Base-by-base conservation (phyloP, 2,888 invertebrate genomes). In the Leptodirus hochenwartii region DNA sequence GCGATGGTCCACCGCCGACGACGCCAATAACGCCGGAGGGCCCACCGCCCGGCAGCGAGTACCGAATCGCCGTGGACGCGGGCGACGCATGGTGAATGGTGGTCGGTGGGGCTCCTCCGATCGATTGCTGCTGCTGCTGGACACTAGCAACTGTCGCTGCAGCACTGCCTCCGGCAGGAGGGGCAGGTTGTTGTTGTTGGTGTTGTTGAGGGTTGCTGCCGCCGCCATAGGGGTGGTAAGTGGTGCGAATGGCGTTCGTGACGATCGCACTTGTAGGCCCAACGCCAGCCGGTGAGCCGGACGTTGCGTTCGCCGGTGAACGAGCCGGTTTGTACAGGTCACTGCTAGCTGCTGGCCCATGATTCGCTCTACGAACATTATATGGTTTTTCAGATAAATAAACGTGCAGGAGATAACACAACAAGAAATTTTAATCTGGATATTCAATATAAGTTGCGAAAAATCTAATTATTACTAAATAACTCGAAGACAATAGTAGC, bases 271-370 rank as follows among this genome's bases (percentile, higher is more conserved):
- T n/a, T n/a, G n/a, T n/a, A n/a, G n/a, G n/a, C n/a, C n/a, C n/a
- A n/a, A n/a, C n/a, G n/a, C n/a, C n/a, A n/a, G n/a, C 20, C 20
- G 8, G 20, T 8, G 8, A 20, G 20, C 20, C 20, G 20, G 20
- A 8, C 20, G 20, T 20, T n/a, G 20, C 20, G 20, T 8, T n/a
- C 20, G 20, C 38, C 47, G 59, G 40, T 41, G 50, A 37, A 47
- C 55, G 47, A 41, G 56, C 39, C 53, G 66, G 45, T 49, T 53
- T 49, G 51, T 45, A 44, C 51, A 54, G 33, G 32, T 53, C 36
- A 46, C 54, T 41, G 45, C 39, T 43, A 34, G 42, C 40, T 30
- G 37, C 41, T n/a, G n/a, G n/a, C n/a, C n/a, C n/a, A 34, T 45
- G 43, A 35, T 42, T 44, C 30, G 43, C 43, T 40, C 45, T 45